Percentiles rank a stretch among this genome's conserved stretches.
These are phyloP conservation scores for Gortyna flavago DNA, from an alignment of 2,888 invertebrate genomes.

Conservation along the genomic window DNA sequence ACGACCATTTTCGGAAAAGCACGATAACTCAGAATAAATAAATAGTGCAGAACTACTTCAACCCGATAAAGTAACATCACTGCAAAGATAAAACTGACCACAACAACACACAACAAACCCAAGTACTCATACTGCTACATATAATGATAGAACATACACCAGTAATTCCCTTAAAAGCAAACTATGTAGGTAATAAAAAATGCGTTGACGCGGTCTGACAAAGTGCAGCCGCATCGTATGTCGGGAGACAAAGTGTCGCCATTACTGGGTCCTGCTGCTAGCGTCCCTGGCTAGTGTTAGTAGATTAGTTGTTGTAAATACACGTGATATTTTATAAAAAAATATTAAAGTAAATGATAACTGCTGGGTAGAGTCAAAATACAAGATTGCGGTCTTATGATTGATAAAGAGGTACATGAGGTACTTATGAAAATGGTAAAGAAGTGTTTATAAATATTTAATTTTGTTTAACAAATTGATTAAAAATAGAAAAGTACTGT, in stretches of 20 bases:
- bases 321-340: constrained; percentile 42
- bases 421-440: no score
- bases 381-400: neutral
- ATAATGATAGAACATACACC: constrained; percentile 39
- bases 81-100: constrained; percentile 38
- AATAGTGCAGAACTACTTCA: neutral
- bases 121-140: constrained; percentile 8
- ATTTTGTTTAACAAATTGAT: neutral
- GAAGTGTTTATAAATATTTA: neutral
- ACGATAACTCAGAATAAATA: neutral
- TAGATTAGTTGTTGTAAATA: constrained; percentile 54
- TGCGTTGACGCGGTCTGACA: constrained; percentile 74
- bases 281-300: constrained; percentile 44
- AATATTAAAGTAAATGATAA: constrained; percentile 21
- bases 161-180: constrained; percentile 68
- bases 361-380: neutral
- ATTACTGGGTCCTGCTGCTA: constrained; percentile 55
- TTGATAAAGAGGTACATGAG: no score
- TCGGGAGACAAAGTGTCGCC: constrained; percentile 62
- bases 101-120: constrained; percentile 34
- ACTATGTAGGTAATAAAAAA: constrained; percentile 74
- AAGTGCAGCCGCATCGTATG: constrained; percentile 72
- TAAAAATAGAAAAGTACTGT: neutral
- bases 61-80: neutral
- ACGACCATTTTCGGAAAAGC: neutral